Evolutionary conservation across 2,113 vertebrate species (phyloP).

Genomic region (Carettochelys insculpta): DNA sequence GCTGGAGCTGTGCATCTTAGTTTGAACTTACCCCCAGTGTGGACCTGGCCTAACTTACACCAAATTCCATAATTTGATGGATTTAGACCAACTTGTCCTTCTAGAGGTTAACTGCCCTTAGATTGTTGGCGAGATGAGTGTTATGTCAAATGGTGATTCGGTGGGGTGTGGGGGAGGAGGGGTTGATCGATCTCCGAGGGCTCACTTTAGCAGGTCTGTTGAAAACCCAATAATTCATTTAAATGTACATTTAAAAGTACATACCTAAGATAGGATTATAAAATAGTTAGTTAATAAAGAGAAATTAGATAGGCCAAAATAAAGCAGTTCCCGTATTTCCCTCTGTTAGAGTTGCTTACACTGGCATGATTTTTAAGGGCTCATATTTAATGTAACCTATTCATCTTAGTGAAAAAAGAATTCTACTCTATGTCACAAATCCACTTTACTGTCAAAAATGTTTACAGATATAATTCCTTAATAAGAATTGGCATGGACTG

Average conservation of each 20-base stretch:
- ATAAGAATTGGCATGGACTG: neutral
- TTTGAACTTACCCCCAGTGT: too few relatives aligned
- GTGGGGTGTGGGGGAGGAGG: too few relatives aligned
- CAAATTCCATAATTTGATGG: too few relatives aligned
- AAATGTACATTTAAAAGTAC: too few relatives aligned
- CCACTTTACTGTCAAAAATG: neutral
- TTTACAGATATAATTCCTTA: neutral
- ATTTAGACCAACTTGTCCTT: too few relatives aligned
- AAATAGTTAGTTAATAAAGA: accelerated
- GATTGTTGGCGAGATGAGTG: neutral
- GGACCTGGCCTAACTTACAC: too few relatives aligned
- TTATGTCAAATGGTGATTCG: neutral
- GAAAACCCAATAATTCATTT: too few relatives aligned
- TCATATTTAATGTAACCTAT: neutral
- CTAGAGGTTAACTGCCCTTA: neutral
- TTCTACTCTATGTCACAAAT: neutral
- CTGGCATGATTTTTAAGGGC: neutral
- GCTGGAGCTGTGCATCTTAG: too few relatives aligned
- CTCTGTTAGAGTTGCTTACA: constrained; percentile 11
- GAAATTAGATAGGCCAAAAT: neutral
- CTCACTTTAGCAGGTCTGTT: too few relatives aligned
- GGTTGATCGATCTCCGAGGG: too few relatives aligned
- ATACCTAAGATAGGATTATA: neutral
- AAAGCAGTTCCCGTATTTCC: neutral
- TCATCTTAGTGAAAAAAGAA: constrained; percentile 31